phyloP scores from a whole-genome alignment of 2,888 invertebrate genomes.

The Cantharis rustica region DNA sequence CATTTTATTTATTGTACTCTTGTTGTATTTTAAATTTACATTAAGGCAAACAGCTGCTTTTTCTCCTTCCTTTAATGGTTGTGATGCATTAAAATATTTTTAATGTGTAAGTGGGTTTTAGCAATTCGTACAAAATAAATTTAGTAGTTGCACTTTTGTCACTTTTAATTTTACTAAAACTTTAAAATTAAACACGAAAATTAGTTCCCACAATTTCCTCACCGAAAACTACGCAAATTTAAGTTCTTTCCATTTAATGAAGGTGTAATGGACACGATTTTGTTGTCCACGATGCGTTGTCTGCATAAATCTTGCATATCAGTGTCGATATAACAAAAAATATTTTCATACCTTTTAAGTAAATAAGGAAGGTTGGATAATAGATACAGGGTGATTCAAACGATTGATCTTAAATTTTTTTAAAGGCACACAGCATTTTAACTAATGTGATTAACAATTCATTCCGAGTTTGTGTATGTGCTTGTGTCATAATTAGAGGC shows the following conservation, averaged over 20 bases:
- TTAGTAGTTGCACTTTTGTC: background rate
- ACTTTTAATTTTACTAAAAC: background rate
- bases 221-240: background rate
- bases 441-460: slow-evolving; percentile 15
- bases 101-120: background rate
- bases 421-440: background rate
- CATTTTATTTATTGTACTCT: background rate
- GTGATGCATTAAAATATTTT: background rate
- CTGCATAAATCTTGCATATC: slow-evolving; percentile 19
- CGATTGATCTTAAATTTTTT: background rate
- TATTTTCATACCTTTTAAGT: slow-evolving; percentile 19
- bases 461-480: slow-evolving; percentile 7
- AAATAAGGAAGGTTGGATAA: background rate
- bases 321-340: slow-evolving; percentile 13
- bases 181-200: background rate
- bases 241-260: background rate
- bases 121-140: background rate
- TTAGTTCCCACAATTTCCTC: background rate
- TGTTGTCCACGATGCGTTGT: slow-evolving; percentile 1
- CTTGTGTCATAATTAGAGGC: slow-evolving; percentile 4
- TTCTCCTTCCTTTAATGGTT: background rate
- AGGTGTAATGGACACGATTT: slow-evolving; percentile 12
- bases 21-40: background rate
- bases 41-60: background rate
- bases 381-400: background rate